Base-by-base conservation (phyloP, 2,888 invertebrate species). In the Malthinus flaveolus region DNA sequence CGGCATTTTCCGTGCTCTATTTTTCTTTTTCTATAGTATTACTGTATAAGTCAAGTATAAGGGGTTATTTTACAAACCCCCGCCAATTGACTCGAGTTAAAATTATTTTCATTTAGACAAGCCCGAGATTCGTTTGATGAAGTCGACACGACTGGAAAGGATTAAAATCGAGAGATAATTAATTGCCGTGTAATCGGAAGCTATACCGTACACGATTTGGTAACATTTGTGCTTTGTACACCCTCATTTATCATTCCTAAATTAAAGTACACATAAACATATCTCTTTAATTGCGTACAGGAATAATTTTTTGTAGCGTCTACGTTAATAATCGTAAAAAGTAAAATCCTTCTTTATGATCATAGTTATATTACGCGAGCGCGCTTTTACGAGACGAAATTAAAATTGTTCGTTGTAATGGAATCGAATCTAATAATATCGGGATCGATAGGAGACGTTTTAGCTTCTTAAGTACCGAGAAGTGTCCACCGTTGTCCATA, bases 141-240 rank as follows among this genome's bases (percentile, higher is more conserved):
- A 69, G 69, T 68, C 64, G 65, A 62, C 58, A 56, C 67, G 67
- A 66, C 66, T 68, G 65, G 68, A 66, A 72, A 71, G 71, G 70
- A 73, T 74, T 71, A 74, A 74, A 74, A 70, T 74, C 70, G 71
- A 67, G 70, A 69, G 69, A 71, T 69, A 70, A 73, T 72, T 72
- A 73, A 72, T 73, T 70, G 70, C 68, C 71, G 64, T 68, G 69
- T 71, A 73, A 72, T 73, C 69, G 69, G 66, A 64, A 63, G 49
- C 54, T 48, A 56, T 39, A 23, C 3, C 51, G 48, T 46, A 34
- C 37, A 50, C 49, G 56, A 54, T 65, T 36, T 63, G 68, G 71
- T 66, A 68, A 73, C 74, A 74, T 71, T 73, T 73, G 74, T 66
- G 68, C 66, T 64, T 48, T 59, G 55, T 53, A 60, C 56, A 62